These are phyloP conservation scores for Pangasius djambal DNA, from an alignment of 2,797 vertebrate genomes.

Conservation along the genomic window DNA sequence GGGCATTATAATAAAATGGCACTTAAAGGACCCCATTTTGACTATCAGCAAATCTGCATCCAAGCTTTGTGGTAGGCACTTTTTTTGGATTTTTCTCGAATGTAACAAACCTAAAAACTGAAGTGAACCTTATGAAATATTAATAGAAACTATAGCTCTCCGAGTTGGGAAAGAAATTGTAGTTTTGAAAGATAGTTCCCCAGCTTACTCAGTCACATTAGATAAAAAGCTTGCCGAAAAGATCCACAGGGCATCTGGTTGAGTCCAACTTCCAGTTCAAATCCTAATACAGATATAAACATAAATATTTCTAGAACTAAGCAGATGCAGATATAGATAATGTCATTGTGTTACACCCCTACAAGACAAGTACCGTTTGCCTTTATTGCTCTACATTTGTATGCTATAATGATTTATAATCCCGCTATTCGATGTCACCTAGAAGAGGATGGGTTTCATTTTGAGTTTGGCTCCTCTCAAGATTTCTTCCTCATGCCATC, in stretches of 20 bases:
- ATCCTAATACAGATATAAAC: background rate
- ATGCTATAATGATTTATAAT: background rate
- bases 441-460: background rate
- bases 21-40: background rate
- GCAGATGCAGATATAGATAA: background rate
- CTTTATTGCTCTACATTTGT: background rate
- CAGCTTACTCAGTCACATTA: background rate
- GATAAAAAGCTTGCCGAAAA: background rate
- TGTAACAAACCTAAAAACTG: too few relatives aligned
- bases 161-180: background rate
- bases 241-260: background rate
- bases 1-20: background rate
- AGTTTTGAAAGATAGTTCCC: background rate
- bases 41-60: background rate
- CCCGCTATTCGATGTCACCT: background rate
- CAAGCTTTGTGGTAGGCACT: background rate
- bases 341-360: too few relatives aligned
- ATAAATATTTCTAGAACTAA: background rate
- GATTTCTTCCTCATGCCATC: background rate
- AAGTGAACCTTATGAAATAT: background rate
- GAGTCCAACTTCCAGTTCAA: background rate
- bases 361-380: background rate
- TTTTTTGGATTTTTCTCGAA: too few relatives aligned
- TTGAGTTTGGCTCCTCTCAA: background rate
- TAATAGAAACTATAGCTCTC: background rate